These are phyloP conservation scores for Andrena haemorrhoa DNA, from an alignment of 2,888 invertebrate species.

Conservation along the genomic window DNA sequence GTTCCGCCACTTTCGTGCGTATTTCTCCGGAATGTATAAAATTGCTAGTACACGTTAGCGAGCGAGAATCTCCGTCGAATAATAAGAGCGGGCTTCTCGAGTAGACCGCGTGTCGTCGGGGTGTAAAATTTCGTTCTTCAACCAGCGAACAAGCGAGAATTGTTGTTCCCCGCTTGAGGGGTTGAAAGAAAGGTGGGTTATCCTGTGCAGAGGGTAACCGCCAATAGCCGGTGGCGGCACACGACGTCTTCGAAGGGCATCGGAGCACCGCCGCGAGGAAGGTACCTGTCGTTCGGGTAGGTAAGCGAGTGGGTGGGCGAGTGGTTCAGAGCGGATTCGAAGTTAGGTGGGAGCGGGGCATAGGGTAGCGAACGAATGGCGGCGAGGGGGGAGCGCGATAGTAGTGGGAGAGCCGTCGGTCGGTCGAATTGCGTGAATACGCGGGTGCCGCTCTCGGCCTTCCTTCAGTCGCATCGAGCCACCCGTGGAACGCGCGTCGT, in stretches of 20 bases:
- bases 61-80: no score
- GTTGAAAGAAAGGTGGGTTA: not conserved
- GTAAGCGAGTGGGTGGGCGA: conserved; percentile 34
- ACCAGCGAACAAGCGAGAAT: no score
- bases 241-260: conserved; percentile 5
- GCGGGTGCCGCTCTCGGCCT: conserved; percentile 39
- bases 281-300: conserved; percentile 8
- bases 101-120: no score
- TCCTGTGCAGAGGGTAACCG: not conserved
- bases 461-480: conserved; percentile 74
- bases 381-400: not conserved
- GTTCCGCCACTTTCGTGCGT: no score
- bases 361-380: conserved; percentile 36
- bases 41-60: no score
- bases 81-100: no score
- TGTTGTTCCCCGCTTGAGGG: no score
- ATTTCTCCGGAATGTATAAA: no score
- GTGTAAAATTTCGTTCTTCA: no score
- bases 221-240: conserved; percentile 26
- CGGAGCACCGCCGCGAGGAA: not conserved
- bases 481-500: conserved; percentile 69
- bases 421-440: conserved; percentile 55
- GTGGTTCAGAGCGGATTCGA: not conserved
- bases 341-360: conserved; percentile 33
- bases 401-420: conserved; percentile 44